Evolutionary conservation across 2,888 invertebrate species (phyloP).

Genomic region (Leptopilina drosophilae): DNA sequence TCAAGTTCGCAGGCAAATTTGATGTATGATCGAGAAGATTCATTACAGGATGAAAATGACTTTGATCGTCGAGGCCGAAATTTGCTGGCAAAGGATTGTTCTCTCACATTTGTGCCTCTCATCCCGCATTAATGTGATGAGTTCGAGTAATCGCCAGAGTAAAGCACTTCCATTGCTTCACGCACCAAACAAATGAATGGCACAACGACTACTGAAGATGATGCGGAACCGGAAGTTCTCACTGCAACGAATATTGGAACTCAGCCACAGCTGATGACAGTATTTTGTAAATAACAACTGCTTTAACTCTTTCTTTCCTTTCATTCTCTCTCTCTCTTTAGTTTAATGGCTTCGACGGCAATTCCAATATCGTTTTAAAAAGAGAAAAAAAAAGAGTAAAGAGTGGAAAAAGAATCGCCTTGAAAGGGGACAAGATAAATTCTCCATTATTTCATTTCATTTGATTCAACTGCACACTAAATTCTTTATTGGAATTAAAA

Average conservation of each 20-base stretch:
- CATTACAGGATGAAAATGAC: slow-evolving; percentile 27
- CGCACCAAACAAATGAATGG: slow-evolving; percentile 16
- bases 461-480: too few relatives aligned
- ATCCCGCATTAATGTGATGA: slow-evolving; percentile 34
- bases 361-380: slow-evolving; percentile 3
- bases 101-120: slow-evolving; percentile 25
- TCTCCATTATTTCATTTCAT: too few relatives aligned
- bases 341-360: neutral
- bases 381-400: neutral
- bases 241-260: slow-evolving; percentile 29
- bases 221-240: slow-evolving; percentile 30
- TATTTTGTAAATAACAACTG: slow-evolving; percentile 6
- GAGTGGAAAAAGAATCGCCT: neutral
- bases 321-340: too few relatives aligned
- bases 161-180: slow-evolving; percentile 14
- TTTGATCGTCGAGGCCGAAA: slow-evolving; percentile 32
- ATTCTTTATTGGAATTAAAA: too few relatives aligned
- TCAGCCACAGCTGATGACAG: slow-evolving; percentile 20
- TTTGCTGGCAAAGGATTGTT: slow-evolving; percentile 38
- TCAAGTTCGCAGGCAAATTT: slow-evolving; percentile 9
- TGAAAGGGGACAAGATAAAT: neutral
- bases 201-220: neutral
- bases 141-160: slow-evolving; percentile 20
- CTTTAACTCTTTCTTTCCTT: neutral
- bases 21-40: slow-evolving; percentile 11